A percentile compares a stretch with the other conserved stretches of the same genome.
Conservation (phyloP, 2,797 vertebrate genomes). For the Mormyrops boulengeri region DNA sequence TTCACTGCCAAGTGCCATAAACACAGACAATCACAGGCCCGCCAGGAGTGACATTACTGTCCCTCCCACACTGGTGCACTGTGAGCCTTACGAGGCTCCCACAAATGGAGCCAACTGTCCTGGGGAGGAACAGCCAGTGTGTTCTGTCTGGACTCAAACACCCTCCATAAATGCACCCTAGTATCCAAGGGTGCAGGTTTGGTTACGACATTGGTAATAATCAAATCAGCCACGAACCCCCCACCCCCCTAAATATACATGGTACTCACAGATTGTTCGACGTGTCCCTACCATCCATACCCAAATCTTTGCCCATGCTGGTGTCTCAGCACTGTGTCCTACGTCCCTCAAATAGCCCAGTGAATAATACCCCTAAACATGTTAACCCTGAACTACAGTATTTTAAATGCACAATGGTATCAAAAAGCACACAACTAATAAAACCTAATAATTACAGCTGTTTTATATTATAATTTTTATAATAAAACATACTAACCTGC, state of each 20-base stretch:
- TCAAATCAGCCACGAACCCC: not conserved
- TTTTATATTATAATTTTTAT: not conserved
- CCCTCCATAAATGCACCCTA: not conserved
- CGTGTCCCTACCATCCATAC: not conserved
- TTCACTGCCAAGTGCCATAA: conserved; percentile 17
- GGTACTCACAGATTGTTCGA: not conserved
- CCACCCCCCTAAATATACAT: not conserved
- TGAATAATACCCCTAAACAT: not conserved
- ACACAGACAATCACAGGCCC: conserved; percentile 10
- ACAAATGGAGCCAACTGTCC: not conserved
- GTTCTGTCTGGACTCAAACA: not conserved
- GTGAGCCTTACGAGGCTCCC: not conserved
- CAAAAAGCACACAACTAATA: not conserved
- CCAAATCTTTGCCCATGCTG: not conserved
- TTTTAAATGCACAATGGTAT: not conserved
- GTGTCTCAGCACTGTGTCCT: not conserved
- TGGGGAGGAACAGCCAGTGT: conserved; percentile 1
- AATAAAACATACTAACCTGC: not conserved
- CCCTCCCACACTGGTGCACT: not conserved
- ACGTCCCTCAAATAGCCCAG: not conserved
- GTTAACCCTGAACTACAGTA: not conserved
- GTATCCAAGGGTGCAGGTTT: not conserved
- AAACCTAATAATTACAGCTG: not conserved
- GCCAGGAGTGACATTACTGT: conserved; percentile 35
- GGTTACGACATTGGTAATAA: not conserved